Percentiles rank a stretch among this genome's conserved stretches.
phyloP scores from a whole-genome alignment of 2,888 invertebrate genomes.

The Dyspetes luteomarginatus region DNA sequence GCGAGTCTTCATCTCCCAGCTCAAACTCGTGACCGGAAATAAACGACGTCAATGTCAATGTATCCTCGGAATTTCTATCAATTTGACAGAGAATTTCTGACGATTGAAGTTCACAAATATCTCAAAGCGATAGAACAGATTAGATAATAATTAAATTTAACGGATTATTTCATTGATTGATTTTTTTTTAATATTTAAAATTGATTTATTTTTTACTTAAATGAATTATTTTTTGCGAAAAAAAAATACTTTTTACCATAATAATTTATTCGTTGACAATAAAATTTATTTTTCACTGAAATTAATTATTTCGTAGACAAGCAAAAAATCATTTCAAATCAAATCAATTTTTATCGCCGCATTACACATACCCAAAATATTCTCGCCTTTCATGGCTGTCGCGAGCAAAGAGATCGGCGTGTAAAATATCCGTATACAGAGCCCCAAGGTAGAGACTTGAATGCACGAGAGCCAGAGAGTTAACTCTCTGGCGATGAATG shows the following conservation, averaged over 20 bases:
- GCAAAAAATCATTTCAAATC: too few species aligned
- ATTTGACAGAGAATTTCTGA: constrained; percentile 42
- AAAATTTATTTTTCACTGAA: background rate
- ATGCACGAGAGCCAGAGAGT: constrained; percentile 57
- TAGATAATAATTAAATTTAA: constrained; percentile 20
- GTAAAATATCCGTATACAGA: background rate
- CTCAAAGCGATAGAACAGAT: constrained; percentile 9
- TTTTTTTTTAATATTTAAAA: background rate
- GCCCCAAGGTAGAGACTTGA: constrained; percentile 54
- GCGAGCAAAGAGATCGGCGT: background rate
- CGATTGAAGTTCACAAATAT: constrained; percentile 9
- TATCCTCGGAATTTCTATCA: constrained; percentile 61
- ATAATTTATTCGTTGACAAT: background rate
- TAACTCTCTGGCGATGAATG: constrained; percentile 56
- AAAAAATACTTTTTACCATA: too few species aligned
- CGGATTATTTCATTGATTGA: constrained; percentile 15
- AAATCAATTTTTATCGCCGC: background rate
- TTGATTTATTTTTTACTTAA: background rate
- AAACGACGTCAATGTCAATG: constrained; percentile 63
- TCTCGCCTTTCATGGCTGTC: background rate
- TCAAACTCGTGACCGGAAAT: constrained; percentile 53
- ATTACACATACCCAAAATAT: background rate
- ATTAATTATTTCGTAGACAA: too few species aligned
- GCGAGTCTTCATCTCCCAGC: too few species aligned
- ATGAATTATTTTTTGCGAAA: background rate